These are phyloP conservation scores for Muscicapa adusta DNA, from an alignment of 2,113 vertebrate species.

Conservation along the genomic window DNA sequence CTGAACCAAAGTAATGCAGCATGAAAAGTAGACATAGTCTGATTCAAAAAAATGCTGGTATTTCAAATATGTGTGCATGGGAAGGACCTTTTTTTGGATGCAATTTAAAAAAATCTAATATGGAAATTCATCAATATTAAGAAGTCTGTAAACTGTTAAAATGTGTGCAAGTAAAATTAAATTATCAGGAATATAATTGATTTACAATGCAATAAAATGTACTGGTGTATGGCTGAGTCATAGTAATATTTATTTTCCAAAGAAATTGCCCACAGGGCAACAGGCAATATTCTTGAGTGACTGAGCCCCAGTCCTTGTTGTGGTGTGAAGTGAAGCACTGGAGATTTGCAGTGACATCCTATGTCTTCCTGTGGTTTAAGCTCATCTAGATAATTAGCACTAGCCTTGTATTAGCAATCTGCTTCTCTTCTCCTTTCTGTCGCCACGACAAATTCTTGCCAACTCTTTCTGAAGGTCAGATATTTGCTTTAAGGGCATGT, in stretches of 20 bases:
- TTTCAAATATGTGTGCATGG: background rate
- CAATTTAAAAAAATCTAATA: background rate
- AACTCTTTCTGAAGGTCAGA: background rate
- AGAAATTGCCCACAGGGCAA: background rate
- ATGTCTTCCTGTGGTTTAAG: background rate
- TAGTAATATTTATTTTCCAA: background rate
- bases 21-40: background rate
- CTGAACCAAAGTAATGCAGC: background rate
- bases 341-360: background rate
- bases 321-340: background rate
- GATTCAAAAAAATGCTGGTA: background rate
- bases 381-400: background rate
- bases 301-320: background rate
- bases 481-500: background rate
- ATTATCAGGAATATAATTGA: background rate
- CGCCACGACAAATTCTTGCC: background rate
- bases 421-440: background rate
- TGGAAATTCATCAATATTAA: background rate
- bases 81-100: background rate
- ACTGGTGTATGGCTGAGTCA: background rate
- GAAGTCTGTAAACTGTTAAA: background rate
- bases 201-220: background rate
- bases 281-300: background rate
- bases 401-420: background rate
- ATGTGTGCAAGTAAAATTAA: background rate